phyloP scores from a whole-genome alignment of 1,140 invertebrate species.

The Eciton burchellii region DNA sequence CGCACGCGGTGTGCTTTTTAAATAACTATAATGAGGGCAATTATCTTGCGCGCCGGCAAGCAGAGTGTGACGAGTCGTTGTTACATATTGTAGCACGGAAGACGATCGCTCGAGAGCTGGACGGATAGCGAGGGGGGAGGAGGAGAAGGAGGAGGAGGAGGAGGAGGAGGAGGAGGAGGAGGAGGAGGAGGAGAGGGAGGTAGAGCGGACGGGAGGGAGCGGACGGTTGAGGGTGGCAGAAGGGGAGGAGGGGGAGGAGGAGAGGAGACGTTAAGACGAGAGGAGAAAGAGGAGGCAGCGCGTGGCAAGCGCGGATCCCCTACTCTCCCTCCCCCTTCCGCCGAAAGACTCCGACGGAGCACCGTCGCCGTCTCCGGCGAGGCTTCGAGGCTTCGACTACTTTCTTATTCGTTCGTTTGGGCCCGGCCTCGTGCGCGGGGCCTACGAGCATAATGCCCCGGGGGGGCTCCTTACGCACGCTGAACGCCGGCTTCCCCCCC shows the following conservation, averaged over 20 bases:
- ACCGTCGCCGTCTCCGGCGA: constrained; percentile 59
- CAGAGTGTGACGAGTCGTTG: constrained; percentile 85
- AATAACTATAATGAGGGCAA: constrained; percentile 85
- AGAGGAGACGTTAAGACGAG: constrained; percentile 45
- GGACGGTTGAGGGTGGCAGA: constrained; percentile 49
- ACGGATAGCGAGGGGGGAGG: constrained; percentile 42
- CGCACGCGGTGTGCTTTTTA: constrained; percentile 78
- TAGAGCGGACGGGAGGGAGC: constrained; percentile 7
- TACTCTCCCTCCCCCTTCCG: constrained; percentile 42
- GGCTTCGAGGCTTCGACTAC: constrained; percentile 69
- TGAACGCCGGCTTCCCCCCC: constrained; percentile 70
- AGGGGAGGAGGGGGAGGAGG: constrained; percentile 53
- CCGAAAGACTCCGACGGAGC: constrained; percentile 60
- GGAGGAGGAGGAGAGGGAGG: neutral
- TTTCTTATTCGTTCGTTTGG: constrained; percentile 79
- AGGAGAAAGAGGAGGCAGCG: constrained; percentile 75
- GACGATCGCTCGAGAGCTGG: constrained; percentile 63
- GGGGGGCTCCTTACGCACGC: constrained; percentile 81
- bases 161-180: too few relatives aligned
- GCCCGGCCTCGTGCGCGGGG: constrained; percentile 63
- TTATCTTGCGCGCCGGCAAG: constrained; percentile 84
- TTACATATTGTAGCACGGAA: constrained; percentile 79
- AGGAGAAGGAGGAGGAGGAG: constrained; percentile 2
- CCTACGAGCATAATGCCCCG: constrained; percentile 67
- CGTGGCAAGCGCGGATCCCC: constrained; percentile 78